Evolutionary conservation across 2,113 vertebrate species (phyloP).

Genomic region (Balaenoptera acutorostrata): DNA sequence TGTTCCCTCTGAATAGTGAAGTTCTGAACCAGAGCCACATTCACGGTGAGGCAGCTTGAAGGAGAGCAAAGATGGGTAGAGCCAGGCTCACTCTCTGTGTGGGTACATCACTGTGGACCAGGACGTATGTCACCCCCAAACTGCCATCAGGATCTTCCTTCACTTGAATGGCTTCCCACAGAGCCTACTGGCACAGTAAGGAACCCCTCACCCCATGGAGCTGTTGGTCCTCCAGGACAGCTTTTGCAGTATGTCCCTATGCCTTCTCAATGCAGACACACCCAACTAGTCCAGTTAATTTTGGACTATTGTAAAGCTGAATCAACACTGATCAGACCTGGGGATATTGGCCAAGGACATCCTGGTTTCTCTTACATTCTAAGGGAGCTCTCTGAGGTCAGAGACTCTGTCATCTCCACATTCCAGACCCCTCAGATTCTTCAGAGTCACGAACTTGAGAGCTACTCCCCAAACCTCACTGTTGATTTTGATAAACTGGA

Average conservation of each 20-base stretch:
- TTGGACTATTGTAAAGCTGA: neutral
- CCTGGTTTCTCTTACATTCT: neutral
- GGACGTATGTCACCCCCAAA: accelerated
- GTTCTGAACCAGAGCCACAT: neutral
- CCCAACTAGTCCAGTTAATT: neutral
- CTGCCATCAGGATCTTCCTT: neutral
- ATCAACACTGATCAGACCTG: neutral
- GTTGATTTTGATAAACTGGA: neutral
- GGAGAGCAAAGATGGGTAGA: neutral
- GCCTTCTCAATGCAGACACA: neutral
- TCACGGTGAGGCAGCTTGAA: neutral
- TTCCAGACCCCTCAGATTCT: neutral
- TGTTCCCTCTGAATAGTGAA: neutral
- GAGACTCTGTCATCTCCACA: neutral
- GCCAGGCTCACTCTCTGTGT: neutral
- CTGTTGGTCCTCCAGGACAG: neutral
- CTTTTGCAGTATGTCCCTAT: too few relatives aligned
- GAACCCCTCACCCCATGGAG: neutral
- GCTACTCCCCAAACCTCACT: neutral
- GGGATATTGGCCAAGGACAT: neutral
- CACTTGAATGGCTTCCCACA: neutral
- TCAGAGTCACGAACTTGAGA: neutral
- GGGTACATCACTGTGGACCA: accelerated
- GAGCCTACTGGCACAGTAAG: neutral
- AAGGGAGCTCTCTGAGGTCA: neutral